A percentile compares a stretch with the other conserved stretches of the same genome.
These are phyloP conservation scores for Periophthalmus modestus DNA, from an alignment of 2,113 vertebrate species.

Conservation along the genomic window DNA sequence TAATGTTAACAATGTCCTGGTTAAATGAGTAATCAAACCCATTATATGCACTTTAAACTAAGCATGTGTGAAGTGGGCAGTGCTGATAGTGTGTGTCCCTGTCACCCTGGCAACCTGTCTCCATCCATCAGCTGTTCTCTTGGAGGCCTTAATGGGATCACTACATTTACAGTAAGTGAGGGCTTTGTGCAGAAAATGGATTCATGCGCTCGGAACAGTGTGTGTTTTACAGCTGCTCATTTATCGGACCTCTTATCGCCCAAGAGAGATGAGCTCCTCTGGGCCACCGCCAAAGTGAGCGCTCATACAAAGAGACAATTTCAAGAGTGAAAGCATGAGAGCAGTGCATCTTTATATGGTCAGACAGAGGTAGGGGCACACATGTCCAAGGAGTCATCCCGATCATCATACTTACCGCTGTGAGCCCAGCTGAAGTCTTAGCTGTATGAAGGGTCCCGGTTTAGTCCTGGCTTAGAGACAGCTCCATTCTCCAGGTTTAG, in stretches of 20 bases:
- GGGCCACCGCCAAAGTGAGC: constrained; percentile 10
- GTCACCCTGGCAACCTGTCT: constrained; percentile 53
- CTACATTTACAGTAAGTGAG: constrained; percentile 37
- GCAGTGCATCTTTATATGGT: neutral
- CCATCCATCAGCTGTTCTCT: constrained; percentile 59
- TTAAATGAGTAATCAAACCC: no score
- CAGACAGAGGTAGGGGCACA: neutral
- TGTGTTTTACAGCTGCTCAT: constrained; percentile 42
- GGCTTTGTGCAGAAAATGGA: constrained; percentile 27
- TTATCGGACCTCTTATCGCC: constrained; percentile 31
- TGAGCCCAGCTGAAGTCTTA: neutral
- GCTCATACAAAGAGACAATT: constrained; percentile 8
- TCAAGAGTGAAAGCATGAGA: constrained; percentile 6
- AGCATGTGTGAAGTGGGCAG: constrained; percentile 48
- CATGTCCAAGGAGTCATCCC: neutral
- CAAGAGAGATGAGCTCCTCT: constrained; percentile 9
- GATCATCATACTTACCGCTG: neutral
- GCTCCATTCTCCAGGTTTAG: no score
- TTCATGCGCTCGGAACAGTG: constrained; percentile 17
- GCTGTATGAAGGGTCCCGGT: no score
- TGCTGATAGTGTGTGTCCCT: constrained; percentile 43
- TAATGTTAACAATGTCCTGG: no score
- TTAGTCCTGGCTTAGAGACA: no score
- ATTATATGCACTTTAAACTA: no score
- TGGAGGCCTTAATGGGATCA: constrained; percentile 26